Conservation (phyloP, 2,888 invertebrate genomes). For the Meta bourneti region DNA sequence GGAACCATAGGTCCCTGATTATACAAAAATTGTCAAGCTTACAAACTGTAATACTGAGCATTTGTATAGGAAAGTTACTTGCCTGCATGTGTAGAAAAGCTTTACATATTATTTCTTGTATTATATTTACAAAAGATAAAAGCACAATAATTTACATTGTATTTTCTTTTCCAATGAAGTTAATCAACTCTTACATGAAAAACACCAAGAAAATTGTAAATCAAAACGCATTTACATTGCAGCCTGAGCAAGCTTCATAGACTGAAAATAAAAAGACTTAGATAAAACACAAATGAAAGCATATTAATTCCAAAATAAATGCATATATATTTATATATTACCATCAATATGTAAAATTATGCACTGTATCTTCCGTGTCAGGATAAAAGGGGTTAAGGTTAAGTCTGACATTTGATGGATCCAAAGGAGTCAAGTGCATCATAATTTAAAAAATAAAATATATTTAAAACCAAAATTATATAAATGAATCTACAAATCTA, state of each 20-base stretch:
- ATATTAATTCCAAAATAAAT: background rate
- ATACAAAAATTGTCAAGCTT: conserved; percentile 8
- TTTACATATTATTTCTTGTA: background rate
- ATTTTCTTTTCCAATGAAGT: conserved; percentile 1
- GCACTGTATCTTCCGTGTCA: no score
- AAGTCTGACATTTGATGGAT: no score
- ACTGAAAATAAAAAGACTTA: conserved; percentile 49
- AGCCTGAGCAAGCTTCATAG: conserved; percentile 75
- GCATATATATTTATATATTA: no score
- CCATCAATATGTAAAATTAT: no score
- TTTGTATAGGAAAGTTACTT: background rate
- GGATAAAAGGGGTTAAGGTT: no score
- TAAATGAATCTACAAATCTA: no score
- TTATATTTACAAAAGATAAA: conserved; percentile 45
- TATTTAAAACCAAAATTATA: no score
- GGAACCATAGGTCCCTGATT: background rate
- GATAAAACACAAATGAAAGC: background rate
- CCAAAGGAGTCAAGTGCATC: no score
- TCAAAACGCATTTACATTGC: conserved; percentile 57
- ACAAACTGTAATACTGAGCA: conserved; percentile 30
- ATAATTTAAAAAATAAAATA: no score
- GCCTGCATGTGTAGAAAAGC: conserved; percentile 2
- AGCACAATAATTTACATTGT: background rate
- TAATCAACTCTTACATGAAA: conserved; percentile 22
- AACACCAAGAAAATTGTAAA: background rate